Percentiles rank a stretch among this genome's conserved stretches.
phyloP scores from a whole-genome alignment of 2,888 invertebrate genomes.

The Serrognathus titanus region DNA sequence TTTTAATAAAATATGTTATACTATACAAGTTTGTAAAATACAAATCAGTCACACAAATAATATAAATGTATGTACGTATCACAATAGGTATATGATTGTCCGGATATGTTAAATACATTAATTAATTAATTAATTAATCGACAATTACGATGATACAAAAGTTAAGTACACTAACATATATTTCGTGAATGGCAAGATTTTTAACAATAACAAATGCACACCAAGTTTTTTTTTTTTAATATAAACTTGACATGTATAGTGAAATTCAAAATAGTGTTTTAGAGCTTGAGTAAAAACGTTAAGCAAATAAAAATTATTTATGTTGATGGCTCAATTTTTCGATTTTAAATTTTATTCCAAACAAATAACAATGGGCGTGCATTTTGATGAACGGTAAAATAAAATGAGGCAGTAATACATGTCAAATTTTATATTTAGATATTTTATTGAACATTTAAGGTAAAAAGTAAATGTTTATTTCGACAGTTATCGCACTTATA shows the following conservation, averaged over 20 bases:
- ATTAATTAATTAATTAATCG: background rate
- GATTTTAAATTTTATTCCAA: too few species aligned
- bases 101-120: slow-evolving; percentile 5
- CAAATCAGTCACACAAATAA: slow-evolving; percentile 26
- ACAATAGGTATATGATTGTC: slow-evolving; percentile 31
- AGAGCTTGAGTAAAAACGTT: background rate
- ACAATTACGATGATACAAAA: background rate
- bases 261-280: background rate
- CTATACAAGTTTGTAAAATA: slow-evolving; percentile 25
- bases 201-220: background rate
- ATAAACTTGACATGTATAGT: background rate
- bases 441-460: too few species aligned
- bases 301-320: too few species aligned
- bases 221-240: background rate
- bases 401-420: too few species aligned
- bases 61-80: slow-evolving; percentile 23
- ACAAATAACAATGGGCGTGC: too few species aligned
- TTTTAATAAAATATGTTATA: slow-evolving; percentile 30
- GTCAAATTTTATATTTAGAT: too few species aligned
- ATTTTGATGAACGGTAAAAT: too few species aligned
- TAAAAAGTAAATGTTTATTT: too few species aligned
- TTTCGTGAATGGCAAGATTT: background rate
- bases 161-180: background rate
- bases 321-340: too few species aligned
- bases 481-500: too few species aligned